phyloP scores from a whole-genome alignment of 2,113 vertebrate species.

The Chloroceryle aenea region DNA sequence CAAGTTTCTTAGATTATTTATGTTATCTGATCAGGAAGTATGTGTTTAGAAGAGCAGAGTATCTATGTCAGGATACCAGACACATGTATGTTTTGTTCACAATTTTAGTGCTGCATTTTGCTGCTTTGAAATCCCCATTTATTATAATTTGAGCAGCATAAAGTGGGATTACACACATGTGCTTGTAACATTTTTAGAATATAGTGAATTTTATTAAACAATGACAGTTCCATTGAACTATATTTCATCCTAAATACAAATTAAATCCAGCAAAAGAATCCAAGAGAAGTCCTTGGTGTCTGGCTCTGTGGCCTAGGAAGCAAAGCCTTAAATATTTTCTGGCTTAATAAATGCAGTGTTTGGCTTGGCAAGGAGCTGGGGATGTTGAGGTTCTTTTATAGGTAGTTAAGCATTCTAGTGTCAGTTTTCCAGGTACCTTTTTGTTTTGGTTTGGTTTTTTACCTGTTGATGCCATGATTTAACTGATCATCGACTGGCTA shows the following conservation, averaged over 20 bases:
- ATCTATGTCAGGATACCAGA: not conserved
- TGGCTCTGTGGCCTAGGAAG: not conserved
- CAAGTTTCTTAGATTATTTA: not conserved
- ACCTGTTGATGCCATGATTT: not conserved
- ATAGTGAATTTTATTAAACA: not conserved
- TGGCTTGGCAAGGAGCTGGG: not conserved
- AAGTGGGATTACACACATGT: not conserved
- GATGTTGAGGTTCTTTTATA: not conserved
- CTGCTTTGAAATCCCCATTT: not conserved
- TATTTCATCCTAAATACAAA: not conserved
- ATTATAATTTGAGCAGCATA: not conserved
- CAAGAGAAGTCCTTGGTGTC: not conserved
- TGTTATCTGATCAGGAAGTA: not conserved
- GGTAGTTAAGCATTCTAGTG: not conserved
- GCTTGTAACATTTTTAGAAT: not conserved
- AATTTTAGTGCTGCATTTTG: not conserved
- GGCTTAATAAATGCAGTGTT: not conserved
- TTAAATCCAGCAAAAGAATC: not conserved
- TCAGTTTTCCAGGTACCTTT: not conserved
- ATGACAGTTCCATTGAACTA: not conserved
- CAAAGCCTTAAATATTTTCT: not conserved
- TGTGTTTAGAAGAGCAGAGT: not conserved
- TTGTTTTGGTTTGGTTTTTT: not conserved
- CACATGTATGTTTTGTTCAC: not conserved
- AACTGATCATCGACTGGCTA: not conserved